Conservation (phyloP, 2,888 invertebrate genomes). For the Portevinia maculata region DNA sequence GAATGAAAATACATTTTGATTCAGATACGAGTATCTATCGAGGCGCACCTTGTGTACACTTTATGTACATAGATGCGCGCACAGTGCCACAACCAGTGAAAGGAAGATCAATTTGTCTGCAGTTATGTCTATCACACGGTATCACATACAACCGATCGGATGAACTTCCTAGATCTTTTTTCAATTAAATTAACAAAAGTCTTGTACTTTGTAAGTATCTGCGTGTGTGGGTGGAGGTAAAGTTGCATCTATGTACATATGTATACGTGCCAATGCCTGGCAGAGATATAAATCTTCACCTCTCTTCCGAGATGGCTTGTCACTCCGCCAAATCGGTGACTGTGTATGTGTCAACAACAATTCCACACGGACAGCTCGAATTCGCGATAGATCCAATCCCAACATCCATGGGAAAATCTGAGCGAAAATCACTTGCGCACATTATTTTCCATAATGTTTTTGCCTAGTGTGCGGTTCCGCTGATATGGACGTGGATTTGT, state of each 20-base stretch:
- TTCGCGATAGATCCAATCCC: neutral
- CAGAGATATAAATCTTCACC: constrained; percentile 47
- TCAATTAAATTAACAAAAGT: constrained; percentile 68
- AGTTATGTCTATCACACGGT: constrained; percentile 68
- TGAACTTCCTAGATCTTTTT: constrained; percentile 73
- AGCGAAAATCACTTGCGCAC: constrained; percentile 70
- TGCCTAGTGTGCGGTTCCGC: constrained; percentile 49
- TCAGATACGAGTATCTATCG: constrained; percentile 51
- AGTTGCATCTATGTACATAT: constrained; percentile 7
- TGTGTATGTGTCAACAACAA: constrained; percentile 65
- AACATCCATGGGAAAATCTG: constrained; percentile 70
- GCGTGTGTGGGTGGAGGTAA: constrained; percentile 62
- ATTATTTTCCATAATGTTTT: constrained; percentile 55
- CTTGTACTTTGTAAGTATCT: constrained; percentile 21
- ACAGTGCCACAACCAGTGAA: constrained; percentile 21
- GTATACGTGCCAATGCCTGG: constrained; percentile 59
- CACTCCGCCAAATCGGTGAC: constrained; percentile 39
- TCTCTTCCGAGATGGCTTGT: constrained; percentile 41
- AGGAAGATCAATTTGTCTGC: constrained; percentile 71
- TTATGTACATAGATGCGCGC: no score
- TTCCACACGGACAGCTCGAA: constrained; percentile 13
- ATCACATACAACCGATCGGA: constrained; percentile 64
- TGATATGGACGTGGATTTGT: constrained; percentile 15
- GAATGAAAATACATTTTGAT: constrained; percentile 48
- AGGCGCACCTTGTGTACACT: constrained; percentile 67